A percentile compares a stretch with the other conserved stretches of the same genome.
Conservation (phyloP, 2,888 invertebrate species). For the Clunio marinus region DNA sequence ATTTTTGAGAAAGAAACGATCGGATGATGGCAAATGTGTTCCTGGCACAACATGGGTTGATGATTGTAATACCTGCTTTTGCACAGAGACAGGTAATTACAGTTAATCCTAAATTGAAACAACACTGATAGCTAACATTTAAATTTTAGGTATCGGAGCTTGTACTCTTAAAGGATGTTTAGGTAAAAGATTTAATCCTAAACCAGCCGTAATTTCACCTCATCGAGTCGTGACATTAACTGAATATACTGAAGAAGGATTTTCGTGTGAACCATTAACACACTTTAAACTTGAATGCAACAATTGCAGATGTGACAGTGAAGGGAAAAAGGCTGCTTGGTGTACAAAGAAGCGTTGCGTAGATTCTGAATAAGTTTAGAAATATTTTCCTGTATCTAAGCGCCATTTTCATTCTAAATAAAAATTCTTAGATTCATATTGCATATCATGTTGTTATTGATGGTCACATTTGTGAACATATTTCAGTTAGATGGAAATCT, state of each 20-base stretch:
- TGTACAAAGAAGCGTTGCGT: slow-evolving; percentile 53
- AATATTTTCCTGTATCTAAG: too few species aligned
- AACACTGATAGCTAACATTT: neutral
- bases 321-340: slow-evolving; percentile 46
- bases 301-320: slow-evolving; percentile 51
- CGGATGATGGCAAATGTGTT: slow-evolving; percentile 44
- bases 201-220: too few species aligned
- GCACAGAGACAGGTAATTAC: slow-evolving; percentile 53
- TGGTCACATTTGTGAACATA: too few species aligned
- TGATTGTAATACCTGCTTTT: slow-evolving; percentile 55
- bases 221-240: neutral
- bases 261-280: slow-evolving; percentile 45
- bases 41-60: slow-evolving; percentile 54
- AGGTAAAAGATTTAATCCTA: neutral
- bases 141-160: neutral
- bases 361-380: too few species aligned
- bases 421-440: too few species aligned
- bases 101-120: too few species aligned
- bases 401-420: too few species aligned
- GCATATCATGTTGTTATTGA: too few species aligned
- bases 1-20: too few species aligned
- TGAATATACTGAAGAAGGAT: slow-evolving; percentile 28
- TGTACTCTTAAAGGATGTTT: slow-evolving; percentile 10
- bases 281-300: slow-evolving; percentile 50
- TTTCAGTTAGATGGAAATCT: too few species aligned